Percentiles rank a stretch among this genome's conserved stretches.
Evolutionary conservation across 2,888 invertebrate genomes (phyloP).

Genomic region (Acronicta leporina): DNA sequence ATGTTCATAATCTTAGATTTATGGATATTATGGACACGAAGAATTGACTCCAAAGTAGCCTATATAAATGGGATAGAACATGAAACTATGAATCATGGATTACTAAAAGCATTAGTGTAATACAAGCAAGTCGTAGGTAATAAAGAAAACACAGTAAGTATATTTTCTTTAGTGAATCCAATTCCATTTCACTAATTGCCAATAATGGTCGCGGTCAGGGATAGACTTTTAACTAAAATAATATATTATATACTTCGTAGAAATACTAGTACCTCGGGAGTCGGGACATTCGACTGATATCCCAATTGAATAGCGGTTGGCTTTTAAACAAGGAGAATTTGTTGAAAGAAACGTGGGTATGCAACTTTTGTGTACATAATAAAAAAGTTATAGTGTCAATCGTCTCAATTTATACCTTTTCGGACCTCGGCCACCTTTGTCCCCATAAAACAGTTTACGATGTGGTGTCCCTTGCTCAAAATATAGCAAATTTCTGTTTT

Average conservation of each 20-base stretch:
- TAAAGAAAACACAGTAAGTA: conserved; percentile 27
- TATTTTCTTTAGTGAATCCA: conserved; percentile 39
- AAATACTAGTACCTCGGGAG: conserved; percentile 15
- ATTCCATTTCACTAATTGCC: conserved; percentile 63
- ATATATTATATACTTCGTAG: conserved; percentile 15
- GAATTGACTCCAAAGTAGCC: not conserved
- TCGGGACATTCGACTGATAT: not conserved
- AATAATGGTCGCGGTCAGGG: conserved; percentile 46
- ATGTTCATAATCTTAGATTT: too few species aligned
- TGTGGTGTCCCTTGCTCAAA: conserved; percentile 20
- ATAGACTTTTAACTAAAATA: conserved; percentile 26
- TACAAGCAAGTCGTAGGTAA: conserved; percentile 19
- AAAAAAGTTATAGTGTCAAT: conserved; percentile 1
- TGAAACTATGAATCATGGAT: conserved; percentile 6
- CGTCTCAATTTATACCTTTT: not conserved
- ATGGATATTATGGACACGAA: not conserved
- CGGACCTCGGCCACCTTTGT: not conserved
- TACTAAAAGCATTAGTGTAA: conserved; percentile 36
- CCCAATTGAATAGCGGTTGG: conserved; percentile 9
- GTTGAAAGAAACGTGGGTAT: not conserved
- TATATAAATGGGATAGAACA: conserved; percentile 3
- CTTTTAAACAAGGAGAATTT: not conserved
- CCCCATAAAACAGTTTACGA: conserved; percentile 35
- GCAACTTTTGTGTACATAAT: not conserved
- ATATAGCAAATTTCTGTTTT: conserved; percentile 13